phyloP scores from a whole-genome alignment of 1,140 invertebrate genomes.

The Aradophagus sp. region DNA sequence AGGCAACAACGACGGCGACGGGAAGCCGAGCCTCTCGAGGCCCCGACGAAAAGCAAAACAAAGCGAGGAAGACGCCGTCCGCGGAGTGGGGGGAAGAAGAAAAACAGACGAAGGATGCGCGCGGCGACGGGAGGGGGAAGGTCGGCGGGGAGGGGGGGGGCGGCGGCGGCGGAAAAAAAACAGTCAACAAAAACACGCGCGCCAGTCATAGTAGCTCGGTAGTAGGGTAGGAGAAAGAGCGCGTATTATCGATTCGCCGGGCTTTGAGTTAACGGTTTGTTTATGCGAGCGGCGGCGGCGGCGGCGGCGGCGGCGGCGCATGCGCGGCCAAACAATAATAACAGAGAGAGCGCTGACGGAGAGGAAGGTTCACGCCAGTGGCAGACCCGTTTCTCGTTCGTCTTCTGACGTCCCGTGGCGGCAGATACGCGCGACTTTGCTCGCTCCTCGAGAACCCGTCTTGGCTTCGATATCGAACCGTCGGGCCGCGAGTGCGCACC shows the following conservation, averaged over 20 bases:
- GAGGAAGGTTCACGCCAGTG: constrained; percentile 71
- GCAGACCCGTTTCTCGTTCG: constrained; percentile 59
- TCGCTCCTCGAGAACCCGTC: constrained; percentile 9
- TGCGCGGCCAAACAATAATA: constrained; percentile 75
- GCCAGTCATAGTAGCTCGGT: constrained; percentile 35
- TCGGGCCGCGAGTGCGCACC: background rate
- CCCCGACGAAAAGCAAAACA: too few species aligned
- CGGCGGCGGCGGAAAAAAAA: constrained; percentile 8
- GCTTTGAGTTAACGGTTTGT: constrained; percentile 75
- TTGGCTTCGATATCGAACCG: constrained; percentile 2
- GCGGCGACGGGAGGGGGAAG: too few species aligned
- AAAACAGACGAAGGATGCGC: too few species aligned
- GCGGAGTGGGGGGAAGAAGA: too few species aligned
- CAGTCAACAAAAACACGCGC: constrained; percentile 39
- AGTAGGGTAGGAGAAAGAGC: constrained; percentile 45
- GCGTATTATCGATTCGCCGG: constrained; percentile 72
- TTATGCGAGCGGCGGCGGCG: constrained; percentile 65
- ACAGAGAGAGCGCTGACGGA: constrained; percentile 60
- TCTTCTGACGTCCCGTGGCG: constrained; percentile 53
- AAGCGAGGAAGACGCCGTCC: too few species aligned
- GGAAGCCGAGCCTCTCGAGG: too few species aligned
- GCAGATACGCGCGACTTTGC: constrained; percentile 26
- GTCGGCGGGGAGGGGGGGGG: too few species aligned
- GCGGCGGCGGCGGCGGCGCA: constrained; percentile 65
- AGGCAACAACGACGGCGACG: too few species aligned